Conservation (phyloP, 2,797 vertebrate species). For the Neoniphon sammara region DNA sequence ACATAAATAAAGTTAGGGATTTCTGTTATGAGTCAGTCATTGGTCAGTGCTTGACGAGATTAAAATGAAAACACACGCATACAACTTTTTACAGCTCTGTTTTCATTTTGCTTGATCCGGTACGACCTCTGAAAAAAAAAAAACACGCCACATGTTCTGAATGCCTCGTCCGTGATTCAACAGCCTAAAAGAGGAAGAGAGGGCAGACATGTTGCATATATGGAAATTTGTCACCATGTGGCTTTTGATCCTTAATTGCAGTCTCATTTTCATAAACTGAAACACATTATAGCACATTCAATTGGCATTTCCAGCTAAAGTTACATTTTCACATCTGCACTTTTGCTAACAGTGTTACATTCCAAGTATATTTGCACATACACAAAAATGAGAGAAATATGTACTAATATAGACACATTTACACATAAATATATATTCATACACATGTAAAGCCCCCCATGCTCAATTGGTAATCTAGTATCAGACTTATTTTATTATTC, state of each 20-base stretch:
- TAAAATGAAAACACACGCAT: conserved; percentile 34
- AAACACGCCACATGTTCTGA: conserved; percentile 63
- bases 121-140: neutral
- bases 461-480: too few species aligned
- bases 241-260: conserved; percentile 21
- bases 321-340: conserved; percentile 13
- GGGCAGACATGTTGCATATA: conserved; percentile 18
- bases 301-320: neutral
- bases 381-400: neutral
- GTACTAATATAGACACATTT: neutral
- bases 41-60: conserved; percentile 14
- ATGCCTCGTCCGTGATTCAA: conserved; percentile 69
- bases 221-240: conserved; percentile 6
- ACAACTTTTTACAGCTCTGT: conserved; percentile 13
- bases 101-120: conserved; percentile 33
- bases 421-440: too few species aligned
- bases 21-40: neutral
- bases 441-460: too few species aligned
- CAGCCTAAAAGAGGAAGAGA: conserved; percentile 26
- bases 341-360: neutral
- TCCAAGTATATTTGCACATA: neutral
- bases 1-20: conserved; percentile 12
- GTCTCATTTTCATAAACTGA: conserved; percentile 3
- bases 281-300: neutral
- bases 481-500: too few species aligned